These are phyloP conservation scores for Falco punctatus DNA, from an alignment of 2,113 vertebrate genomes.

Conservation along the genomic window DNA sequence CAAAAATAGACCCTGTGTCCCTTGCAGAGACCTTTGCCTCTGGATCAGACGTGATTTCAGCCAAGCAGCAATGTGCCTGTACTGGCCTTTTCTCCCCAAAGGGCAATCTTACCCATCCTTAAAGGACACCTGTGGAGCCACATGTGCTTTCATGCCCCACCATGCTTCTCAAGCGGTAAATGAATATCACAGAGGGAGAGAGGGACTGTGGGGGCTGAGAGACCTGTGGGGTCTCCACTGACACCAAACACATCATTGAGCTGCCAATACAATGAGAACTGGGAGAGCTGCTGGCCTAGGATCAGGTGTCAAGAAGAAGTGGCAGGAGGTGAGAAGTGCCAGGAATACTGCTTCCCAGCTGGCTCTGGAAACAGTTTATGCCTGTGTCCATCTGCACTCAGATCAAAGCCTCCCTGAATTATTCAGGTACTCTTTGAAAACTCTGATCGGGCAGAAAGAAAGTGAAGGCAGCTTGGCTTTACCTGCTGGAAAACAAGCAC, in stretches of 20 bases:
- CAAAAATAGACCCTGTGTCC: neutral
- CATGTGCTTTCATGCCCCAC: fast-evolving
- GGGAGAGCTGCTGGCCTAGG: conserved; percentile 47
- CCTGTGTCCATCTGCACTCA: conserved; percentile 62
- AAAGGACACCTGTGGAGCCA: neutral
- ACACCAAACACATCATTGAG: neutral
- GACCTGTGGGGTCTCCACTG: neutral
- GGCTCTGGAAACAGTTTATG: conserved; percentile 78
- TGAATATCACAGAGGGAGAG: neutral
- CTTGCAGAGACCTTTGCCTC: neutral
- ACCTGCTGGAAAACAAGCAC: conserved; percentile 45
- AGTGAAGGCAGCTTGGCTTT: conserved; percentile 52
- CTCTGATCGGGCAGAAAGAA: conserved; percentile 39
- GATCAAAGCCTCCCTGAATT: conserved; percentile 83
- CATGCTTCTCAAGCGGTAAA: neutral
- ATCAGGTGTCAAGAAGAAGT: conserved; percentile 52
- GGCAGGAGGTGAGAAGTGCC: conserved; percentile 62
- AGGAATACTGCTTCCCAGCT: conserved; percentile 80
- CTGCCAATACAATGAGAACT: neutral
- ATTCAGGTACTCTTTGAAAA: conserved; percentile 82
- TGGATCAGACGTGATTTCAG: neutral
- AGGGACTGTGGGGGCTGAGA: neutral
- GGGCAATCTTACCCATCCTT: neutral
- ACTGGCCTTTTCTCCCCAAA: neutral
- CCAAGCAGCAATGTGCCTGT: neutral